phyloP scores from a whole-genome alignment of 2,113 vertebrate genomes.

The Rissa tridactyla region DNA sequence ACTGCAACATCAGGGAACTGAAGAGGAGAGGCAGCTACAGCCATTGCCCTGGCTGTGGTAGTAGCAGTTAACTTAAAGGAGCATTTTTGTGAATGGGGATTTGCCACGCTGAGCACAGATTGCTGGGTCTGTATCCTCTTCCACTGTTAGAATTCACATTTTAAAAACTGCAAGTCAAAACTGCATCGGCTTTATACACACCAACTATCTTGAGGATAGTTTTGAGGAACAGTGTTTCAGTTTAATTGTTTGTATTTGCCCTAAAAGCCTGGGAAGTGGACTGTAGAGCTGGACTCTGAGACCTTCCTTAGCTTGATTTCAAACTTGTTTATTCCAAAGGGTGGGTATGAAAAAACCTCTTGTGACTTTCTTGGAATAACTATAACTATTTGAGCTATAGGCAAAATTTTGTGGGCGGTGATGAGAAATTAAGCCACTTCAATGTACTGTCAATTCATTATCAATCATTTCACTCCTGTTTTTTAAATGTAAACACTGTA shows the following conservation, averaged over 20 bases:
- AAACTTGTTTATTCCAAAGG: neutral
- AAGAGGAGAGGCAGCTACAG: neutral
- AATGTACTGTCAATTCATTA: neutral
- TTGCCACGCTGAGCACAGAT: neutral
- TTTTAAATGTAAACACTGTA: neutral
- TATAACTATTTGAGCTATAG: neutral
- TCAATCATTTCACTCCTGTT: neutral
- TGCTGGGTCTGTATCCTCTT: neutral
- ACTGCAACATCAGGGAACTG: neutral
- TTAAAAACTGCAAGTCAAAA: neutral
- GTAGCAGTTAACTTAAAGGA: neutral
- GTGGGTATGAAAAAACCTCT: neutral
- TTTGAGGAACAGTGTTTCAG: neutral
- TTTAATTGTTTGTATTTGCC: neutral
- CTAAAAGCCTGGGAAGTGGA: neutral
- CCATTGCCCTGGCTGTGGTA: accelerated
- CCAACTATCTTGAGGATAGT: neutral
- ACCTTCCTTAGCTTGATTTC: neutral
- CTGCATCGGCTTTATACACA: neutral
- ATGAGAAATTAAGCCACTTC: neutral
- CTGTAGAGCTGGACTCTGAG: neutral
- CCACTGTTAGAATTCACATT: neutral
- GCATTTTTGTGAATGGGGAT: neutral
- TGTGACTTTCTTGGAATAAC: neutral
- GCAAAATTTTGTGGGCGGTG: neutral